These are phyloP conservation scores for Hydrozoanthus gracilis DNA, from an alignment of 92 coral and sea anemone species.

Conservation along the genomic window DNA sequence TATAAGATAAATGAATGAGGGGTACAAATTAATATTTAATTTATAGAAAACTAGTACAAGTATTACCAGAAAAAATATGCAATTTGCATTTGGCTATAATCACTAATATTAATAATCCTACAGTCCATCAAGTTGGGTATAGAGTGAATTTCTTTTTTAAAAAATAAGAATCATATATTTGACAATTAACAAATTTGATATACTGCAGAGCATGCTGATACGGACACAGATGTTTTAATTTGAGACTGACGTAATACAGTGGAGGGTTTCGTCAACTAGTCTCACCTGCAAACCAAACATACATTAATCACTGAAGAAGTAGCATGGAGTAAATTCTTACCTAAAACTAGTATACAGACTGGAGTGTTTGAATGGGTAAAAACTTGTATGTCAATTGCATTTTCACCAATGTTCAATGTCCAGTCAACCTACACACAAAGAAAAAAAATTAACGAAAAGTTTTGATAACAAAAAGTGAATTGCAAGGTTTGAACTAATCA, in stretches of 20 bases:
- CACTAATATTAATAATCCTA: no score
- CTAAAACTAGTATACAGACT: constrained; percentile 84
- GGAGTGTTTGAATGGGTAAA: constrained; percentile 71
- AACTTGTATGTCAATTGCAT: constrained; percentile 85
- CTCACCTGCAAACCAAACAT: background rate
- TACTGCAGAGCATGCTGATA: no score
- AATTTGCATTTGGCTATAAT: no score
- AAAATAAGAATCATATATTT: no score
- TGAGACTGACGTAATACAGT: background rate
- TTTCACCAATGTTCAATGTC: constrained; percentile 91
- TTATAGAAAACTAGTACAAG: background rate
- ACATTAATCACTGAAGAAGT: background rate
- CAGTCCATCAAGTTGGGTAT: no score
- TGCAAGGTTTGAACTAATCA: no score
- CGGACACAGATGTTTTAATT: background rate
- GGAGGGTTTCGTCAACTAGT: no score
- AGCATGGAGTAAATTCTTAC: constrained; percentile 46
- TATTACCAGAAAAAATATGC: no score
- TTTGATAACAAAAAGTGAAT: no score
- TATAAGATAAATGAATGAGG: constrained; percentile 31
- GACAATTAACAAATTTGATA: no score
- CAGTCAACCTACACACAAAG: constrained; percentile 83
- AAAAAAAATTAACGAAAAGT: background rate
- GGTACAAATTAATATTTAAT: background rate
- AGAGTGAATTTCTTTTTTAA: no score